Evolutionary conservation across 64 coral and sea anemone genomes (phyloP), one percentile per base, ranked within the genome.

Genomic region (Montipora capricornis): DNA sequence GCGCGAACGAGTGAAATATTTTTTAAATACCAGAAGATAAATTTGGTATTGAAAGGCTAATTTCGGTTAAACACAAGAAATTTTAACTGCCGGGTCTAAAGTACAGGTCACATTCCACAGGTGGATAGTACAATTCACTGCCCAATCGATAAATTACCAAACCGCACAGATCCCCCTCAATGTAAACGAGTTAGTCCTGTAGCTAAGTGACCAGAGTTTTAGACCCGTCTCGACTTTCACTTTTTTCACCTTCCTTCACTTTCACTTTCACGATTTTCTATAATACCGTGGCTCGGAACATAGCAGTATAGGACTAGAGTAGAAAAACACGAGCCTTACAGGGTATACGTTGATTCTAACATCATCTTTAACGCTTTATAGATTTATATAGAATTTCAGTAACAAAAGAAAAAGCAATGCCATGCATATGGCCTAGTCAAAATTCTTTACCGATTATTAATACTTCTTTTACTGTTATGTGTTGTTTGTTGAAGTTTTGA

Each of bases 211-310:
- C 73, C 5, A 75, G 19, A 26, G 26, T 26, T 37, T 75, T 26
- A 75, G 73, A 75, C 73, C 73, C 11, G 20, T 75, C 73, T 75
- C 73, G 73, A 75, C 73, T 75, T 75, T 75, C 73, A 75, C 73
- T 75, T 2, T 20, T 20, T 75, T 20, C 20, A 20, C 73, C 26
- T 26, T 26, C 26, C 26, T 26, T 26, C 26, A 26, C 26, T 26
- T 26, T 26, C 26, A 26, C 26, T 75, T 29, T 75, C n/a, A 17
- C 15, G 68, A 19, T 68, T 68, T 68, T 68, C 14, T 68, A 68
- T 13, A 68, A 19, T 16, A 12, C 64, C 17, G 11, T 68, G 11
- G 11, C 64, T 68, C 12, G 17, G 11, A 68, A 68, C 12, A 68
- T 68, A 68, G 53, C 53, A 57, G 53, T 57, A 57, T 10, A 57